Evolutionary conservation across 2,888 invertebrate species (phyloP).

Genomic region (Ferdinandea cuprea): DNA sequence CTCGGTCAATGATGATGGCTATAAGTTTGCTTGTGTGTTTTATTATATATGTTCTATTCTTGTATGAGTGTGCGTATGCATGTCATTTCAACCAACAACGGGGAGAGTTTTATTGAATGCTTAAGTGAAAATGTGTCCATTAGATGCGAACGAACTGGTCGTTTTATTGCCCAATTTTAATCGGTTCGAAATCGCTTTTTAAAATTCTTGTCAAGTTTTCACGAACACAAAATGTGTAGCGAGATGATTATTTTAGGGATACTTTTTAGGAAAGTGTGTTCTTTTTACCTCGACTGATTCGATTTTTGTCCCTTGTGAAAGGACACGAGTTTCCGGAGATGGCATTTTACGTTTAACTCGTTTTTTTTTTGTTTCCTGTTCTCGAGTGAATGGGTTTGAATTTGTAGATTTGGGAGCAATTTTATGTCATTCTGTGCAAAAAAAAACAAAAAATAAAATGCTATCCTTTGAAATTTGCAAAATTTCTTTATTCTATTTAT

Average conservation of each 20-base stretch:
- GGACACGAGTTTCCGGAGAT: constrained; percentile 58
- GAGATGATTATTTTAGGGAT: constrained; percentile 28
- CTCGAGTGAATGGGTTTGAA: constrained; percentile 44
- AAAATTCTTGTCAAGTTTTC: constrained; percentile 48
- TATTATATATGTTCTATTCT: neutral
- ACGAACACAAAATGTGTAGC: constrained; percentile 31
- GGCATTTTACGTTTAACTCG: constrained; percentile 52
- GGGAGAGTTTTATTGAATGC: constrained; percentile 16
- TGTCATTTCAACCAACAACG: neutral
- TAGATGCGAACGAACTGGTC: constrained; percentile 8
- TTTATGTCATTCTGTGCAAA: constrained; percentile 31
- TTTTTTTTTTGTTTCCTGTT: constrained; percentile 22
- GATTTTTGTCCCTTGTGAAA: constrained; percentile 36
- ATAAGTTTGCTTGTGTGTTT: constrained; percentile 4
- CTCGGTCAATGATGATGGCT: constrained; percentile 16
- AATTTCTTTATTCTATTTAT: constrained; percentile 35
- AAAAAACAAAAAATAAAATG: neutral
- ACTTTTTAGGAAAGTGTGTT: constrained; percentile 4
- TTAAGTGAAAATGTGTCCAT: constrained; percentile 29
- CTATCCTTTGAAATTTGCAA: constrained; percentile 36
- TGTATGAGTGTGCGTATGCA: constrained; percentile 25
- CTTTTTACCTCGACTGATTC: constrained; percentile 32
- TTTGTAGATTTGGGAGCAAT: constrained; percentile 51
- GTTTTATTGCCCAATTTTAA: constrained; percentile 49
- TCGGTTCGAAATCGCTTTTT: constrained; percentile 47